Evolutionary conservation across 1,140 invertebrate genomes (phyloP).

Genomic region (Episyrphus balteatus): DNA sequence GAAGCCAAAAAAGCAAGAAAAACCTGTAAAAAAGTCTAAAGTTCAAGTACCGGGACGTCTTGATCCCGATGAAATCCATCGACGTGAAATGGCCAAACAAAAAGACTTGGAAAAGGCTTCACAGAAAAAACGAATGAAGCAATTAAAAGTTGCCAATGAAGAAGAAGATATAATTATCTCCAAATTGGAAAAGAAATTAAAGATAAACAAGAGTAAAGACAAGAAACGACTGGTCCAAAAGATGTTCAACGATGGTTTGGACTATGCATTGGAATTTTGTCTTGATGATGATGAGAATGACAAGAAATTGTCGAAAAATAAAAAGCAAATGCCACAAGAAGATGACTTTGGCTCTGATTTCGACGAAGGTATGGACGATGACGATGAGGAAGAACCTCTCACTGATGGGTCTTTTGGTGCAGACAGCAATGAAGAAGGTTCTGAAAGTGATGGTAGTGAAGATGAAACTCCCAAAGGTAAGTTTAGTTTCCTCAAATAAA

Average conservation of each 20-base stretch:
- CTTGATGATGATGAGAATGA: slow-evolving; percentile 53
- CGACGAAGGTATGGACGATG: slow-evolving; percentile 26
- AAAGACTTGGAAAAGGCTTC: slow-evolving; percentile 43
- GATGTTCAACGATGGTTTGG: slow-evolving; percentile 74
- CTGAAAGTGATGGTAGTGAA: slow-evolving; percentile 12
- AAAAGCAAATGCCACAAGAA: slow-evolving; percentile 20
- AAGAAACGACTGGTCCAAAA: slow-evolving; percentile 56
- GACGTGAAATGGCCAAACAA: slow-evolving; percentile 36
- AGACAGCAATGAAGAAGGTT: slow-evolving; percentile 12
- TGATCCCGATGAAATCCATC: slow-evolving; percentile 22
- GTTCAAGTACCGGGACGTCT: slow-evolving; percentile 16
- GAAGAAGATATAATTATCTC: slow-evolving; percentile 71
- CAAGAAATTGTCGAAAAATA: slow-evolving; percentile 25
- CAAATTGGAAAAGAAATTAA: slow-evolving; percentile 71
- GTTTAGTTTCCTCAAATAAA: slow-evolving; percentile 6
- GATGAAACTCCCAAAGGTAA: slow-evolving; percentile 18
- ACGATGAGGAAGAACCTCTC: slow-evolving; percentile 30
- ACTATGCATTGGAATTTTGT: slow-evolving; percentile 82
- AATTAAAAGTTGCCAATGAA: slow-evolving; percentile 57
- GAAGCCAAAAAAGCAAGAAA: slow-evolving; percentile 6
- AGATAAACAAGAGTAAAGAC: slow-evolving; percentile 62
- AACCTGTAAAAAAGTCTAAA: slow-evolving; percentile 8
- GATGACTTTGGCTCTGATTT: slow-evolving; percentile 22
- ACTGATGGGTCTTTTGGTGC: slow-evolving; percentile 33
- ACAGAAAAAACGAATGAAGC: slow-evolving; percentile 47